Base-by-base conservation (phyloP, 2,113 vertebrate species). In the Parus major region DNA sequence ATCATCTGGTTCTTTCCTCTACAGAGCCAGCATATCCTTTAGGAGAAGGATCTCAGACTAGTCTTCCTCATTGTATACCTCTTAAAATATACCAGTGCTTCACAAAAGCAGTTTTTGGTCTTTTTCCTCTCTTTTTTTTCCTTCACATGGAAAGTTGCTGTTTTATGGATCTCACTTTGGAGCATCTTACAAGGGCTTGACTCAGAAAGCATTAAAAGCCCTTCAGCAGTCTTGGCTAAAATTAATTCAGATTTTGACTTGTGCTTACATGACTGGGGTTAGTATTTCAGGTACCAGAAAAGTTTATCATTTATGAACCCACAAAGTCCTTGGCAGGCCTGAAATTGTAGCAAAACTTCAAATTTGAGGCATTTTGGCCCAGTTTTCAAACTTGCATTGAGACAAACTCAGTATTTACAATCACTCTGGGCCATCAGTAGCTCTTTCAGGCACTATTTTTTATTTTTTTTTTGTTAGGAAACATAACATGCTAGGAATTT, bases 401-500 rank as follows among this genome's bases (percentile, higher is more conserved):
- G 79, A 86, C 3, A 12, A 80, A 78, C 15, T 83, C 60, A 78
- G n/a, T 19, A 71, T 56, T 90, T 78, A 49, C 28, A 88, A 76
- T 31, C 35, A 46, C 36, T 60, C 44, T 75, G 61, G 44, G 33
- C n/a, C 65, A 90, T 64, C 28, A 20, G 41, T 39, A 88, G 61
- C 28, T 75, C 47, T 75, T 70, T 36, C 42, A 77, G 68, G 44
- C 13, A n/a, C 41, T 27, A 56, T 83, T 39, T 39, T 39, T 39
- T 39, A 42, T 47, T 68, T 85, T 82, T 57, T 28, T 79, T 53
- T 66, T 4, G 14, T 81, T 86, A 69, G 53, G 81, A 96, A 96
- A 73, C n/a, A 55, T 86, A 84, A 86, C 60, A 90, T 14, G 21
- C 49, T 78, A 79, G 79, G 90, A 95, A 96, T 96, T 96, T 81